phyloP scores from a whole-genome alignment of 2,888 invertebrate genomes.

The Ichneumoninae sp. region DNA sequence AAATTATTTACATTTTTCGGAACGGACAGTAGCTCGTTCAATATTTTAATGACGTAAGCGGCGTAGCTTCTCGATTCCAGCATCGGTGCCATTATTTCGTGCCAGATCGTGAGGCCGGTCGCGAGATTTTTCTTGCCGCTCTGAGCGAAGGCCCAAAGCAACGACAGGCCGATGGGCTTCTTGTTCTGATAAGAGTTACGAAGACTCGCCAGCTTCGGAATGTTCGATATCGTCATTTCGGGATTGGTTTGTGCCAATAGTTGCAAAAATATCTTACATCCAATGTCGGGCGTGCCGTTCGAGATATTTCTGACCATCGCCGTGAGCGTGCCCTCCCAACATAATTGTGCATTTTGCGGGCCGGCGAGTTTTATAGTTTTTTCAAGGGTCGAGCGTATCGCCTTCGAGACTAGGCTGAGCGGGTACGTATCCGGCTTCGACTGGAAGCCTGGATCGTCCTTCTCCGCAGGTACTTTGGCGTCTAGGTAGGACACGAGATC shows the following conservation, averaged over 20 bases:
- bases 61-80: constrained; percentile 90
- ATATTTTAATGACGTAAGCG: constrained; percentile 87
- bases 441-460: constrained; percentile 87
- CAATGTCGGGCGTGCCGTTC: constrained; percentile 88
- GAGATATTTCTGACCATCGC: constrained; percentile 90
- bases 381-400: constrained; percentile 84
- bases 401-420: constrained; percentile 85
- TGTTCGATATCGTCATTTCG: constrained; percentile 86
- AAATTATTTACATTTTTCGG: constrained; percentile 83
- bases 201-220: constrained; percentile 88
- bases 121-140: constrained; percentile 88
- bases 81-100: constrained; percentile 90
- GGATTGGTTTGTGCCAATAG: constrained; percentile 89
- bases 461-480: constrained; percentile 87
- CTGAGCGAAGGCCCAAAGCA: constrained; percentile 92
- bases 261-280: constrained; percentile 90
- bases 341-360: constrained; percentile 87
- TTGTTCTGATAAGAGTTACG: constrained; percentile 92
- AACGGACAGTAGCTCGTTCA: constrained; percentile 85
- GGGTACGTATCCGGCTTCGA: constrained; percentile 87
- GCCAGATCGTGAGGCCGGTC: constrained; percentile 90
- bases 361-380: constrained; percentile 87
- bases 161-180: constrained; percentile 89
- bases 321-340: constrained; percentile 89
- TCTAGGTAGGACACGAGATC: constrained; percentile 89